Percentiles rank a stretch among this genome's conserved stretches.
Conservation (phyloP, 2,113 vertebrate genomes). For the Daboia siamensis region DNA sequence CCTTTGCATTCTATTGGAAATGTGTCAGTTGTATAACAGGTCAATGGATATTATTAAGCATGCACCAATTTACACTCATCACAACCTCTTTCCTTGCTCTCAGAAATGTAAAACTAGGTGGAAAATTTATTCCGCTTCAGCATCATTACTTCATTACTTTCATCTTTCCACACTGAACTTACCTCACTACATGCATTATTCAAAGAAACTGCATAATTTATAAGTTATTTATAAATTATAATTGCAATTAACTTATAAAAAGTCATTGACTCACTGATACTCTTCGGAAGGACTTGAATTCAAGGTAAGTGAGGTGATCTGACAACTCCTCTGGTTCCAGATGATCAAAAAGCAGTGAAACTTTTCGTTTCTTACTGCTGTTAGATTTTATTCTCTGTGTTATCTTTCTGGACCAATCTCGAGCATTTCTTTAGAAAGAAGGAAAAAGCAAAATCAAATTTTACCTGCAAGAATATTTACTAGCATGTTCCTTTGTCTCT, state of each 20-base stretch:
- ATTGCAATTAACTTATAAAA: not conserved
- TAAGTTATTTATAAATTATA: not conserved
- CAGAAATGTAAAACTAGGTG: not conserved
- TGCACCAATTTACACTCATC: not conserved
- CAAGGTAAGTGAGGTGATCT: slow-evolving; percentile 91
- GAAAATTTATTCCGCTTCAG: not conserved
- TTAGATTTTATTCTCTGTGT: slow-evolving; percentile 90
- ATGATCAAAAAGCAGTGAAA: slow-evolving; percentile 93
- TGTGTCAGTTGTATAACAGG: not conserved
- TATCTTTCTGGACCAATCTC: slow-evolving; percentile 93
- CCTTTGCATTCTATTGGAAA: not conserved
- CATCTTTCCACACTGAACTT: not conserved
- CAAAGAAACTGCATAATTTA: not conserved
- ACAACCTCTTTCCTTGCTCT: not conserved
- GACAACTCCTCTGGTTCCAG: slow-evolving; percentile 91
- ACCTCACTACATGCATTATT: not conserved
- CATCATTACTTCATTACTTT: not conserved
- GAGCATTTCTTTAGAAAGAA: slow-evolving; percentile 77
- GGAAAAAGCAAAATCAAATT: not conserved
- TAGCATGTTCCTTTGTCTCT: not conserved
- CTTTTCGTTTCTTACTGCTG: slow-evolving; percentile 92
- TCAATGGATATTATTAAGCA: not conserved
- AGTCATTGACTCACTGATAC: slow-evolving; percentile 80
- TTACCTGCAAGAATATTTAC: not conserved
- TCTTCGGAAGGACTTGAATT: slow-evolving; percentile 94